phyloP scores from a whole-genome alignment of 2,888 invertebrate species.

The Xylocampa areola region DNA sequence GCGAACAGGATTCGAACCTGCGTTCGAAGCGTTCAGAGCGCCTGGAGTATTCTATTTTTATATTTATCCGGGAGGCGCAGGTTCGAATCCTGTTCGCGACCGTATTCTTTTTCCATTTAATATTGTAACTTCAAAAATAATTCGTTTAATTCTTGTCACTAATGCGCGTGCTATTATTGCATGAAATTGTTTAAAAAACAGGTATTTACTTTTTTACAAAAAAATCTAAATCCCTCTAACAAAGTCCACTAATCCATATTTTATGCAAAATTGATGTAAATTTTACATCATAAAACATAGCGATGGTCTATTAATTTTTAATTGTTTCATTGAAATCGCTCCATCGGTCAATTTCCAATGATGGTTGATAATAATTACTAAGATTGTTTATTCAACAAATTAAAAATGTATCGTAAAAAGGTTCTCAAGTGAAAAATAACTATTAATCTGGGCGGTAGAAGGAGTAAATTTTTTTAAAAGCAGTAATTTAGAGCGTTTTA shows the following conservation, averaged over 20 bases:
- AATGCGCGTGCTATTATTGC: too few relatives aligned
- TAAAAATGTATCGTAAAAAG: slow-evolving; percentile 28
- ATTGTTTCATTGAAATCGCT: slow-evolving; percentile 53
- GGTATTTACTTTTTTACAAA: too few relatives aligned
- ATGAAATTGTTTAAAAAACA: too few relatives aligned
- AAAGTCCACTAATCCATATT: slow-evolving; percentile 24
- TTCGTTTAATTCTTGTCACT: too few relatives aligned
- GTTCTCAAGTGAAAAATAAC: slow-evolving; percentile 31
- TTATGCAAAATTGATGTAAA: slow-evolving; percentile 32
- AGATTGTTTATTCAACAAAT: slow-evolving; percentile 42
- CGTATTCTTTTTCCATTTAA: too few relatives aligned
- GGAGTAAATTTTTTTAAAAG: slow-evolving; percentile 5
- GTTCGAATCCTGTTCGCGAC: too few relatives aligned
- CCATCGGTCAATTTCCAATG: slow-evolving; percentile 48
- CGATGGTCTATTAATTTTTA: slow-evolving; percentile 48
- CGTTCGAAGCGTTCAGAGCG: too few relatives aligned
- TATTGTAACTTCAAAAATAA: too few relatives aligned
- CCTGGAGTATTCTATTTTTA: too few relatives aligned
- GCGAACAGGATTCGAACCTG: too few relatives aligned
- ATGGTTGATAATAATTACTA: slow-evolving; percentile 36
- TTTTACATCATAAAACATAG: slow-evolving; percentile 28
- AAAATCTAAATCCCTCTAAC: too few relatives aligned
- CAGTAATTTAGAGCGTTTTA: background rate
- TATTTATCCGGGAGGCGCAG: too few relatives aligned
- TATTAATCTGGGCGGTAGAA: slow-evolving; percentile 9